Evolutionary conservation across 2,113 vertebrate genomes (phyloP), one percentile per base, ranked within the genome.

Genomic region (Trachemys scripta): DNA sequence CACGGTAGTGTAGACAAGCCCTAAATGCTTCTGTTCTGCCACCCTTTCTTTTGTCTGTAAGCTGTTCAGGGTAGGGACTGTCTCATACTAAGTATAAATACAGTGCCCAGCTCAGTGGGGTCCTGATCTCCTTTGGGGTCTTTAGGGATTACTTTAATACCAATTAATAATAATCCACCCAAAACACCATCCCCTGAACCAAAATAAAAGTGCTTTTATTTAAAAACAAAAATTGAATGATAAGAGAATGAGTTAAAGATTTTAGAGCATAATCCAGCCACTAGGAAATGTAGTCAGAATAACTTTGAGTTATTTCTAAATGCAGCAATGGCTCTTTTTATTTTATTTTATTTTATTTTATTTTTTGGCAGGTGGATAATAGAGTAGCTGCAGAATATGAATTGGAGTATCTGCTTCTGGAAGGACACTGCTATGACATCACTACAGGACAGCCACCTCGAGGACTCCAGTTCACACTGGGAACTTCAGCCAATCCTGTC

Each of bases 371-470:
- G 99, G 99, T 99, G 96, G 99, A 99, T 89, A 98, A 97, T 5
- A 85, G 99, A 2, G 99, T 99, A 20, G 98, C 99, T 62, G 99
- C 99, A 10, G 99, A 99, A 85, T 99, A 99, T 49, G 99, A 99
- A 72, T 82, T 99, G 97, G 99, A 99, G 89, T 98, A 99, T 89
- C 98, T 99, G 56, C 97, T 99, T 85, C 95, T 99, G 85, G 99
- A 99, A 86, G 99, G 99, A 3, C 99, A 99, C 93, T 99, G 99
- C 95, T 99, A 99, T n/a, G 99, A 99, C 50, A 99, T 99, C 82
- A 99, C 99, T 20, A 99, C 99, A 0, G 99, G 99, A 49, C 99
- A 99, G 96, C 99, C 99, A 0, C 99, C 99, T 1, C 98, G 99
- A 3, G 99, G 99, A 3, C 99, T 99, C 4, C 99, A 99, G 98